These are phyloP conservation scores for Melitaea cinxia DNA, from an alignment of 1,140 invertebrate genomes.

Conservation along the genomic window DNA sequence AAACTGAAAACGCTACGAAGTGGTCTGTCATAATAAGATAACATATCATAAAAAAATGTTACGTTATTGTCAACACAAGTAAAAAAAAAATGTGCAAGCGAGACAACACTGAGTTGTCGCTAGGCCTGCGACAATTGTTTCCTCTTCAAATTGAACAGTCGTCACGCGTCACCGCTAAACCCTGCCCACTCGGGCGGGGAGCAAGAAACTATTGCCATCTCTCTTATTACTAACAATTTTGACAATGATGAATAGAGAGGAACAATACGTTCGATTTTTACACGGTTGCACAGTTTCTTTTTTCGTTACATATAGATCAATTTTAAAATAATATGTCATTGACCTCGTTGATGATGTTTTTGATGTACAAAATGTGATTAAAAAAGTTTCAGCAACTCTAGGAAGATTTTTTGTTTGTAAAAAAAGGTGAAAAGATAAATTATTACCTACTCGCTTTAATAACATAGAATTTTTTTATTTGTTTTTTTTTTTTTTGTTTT, in stretches of 20 bases:
- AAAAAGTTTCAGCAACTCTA: constrained; percentile 2
- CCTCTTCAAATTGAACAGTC: constrained; percentile 68
- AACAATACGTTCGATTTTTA: constrained; percentile 43
- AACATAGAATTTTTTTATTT: no score
- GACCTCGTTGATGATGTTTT: constrained; percentile 47
- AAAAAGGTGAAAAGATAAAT: no score
- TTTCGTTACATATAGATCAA: constrained; percentile 73
- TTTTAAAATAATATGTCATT: constrained; percentile 70
- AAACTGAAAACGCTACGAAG: background rate
- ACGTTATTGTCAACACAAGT: constrained; percentile 28
- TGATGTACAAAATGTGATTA: constrained; percentile 3
- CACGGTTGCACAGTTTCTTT: constrained; percentile 45
- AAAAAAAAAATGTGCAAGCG: constrained; percentile 59
- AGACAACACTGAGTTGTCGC: constrained; percentile 51
- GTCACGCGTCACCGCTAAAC: constrained; percentile 67
- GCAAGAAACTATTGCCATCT: constrained; percentile 45
- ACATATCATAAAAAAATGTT: background rate
- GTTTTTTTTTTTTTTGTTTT: no score
- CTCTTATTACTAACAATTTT: constrained; percentile 40
- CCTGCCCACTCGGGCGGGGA: constrained; percentile 60
- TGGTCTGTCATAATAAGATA: constrained; percentile 17
- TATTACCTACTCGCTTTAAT: no score
- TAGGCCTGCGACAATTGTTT: constrained; percentile 54
- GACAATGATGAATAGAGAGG: constrained; percentile 36
- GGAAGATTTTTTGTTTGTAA: constrained; percentile 5